Evolutionary conservation across 1,140 invertebrate genomes (phyloP).

Genomic region (Samia ricini): DNA sequence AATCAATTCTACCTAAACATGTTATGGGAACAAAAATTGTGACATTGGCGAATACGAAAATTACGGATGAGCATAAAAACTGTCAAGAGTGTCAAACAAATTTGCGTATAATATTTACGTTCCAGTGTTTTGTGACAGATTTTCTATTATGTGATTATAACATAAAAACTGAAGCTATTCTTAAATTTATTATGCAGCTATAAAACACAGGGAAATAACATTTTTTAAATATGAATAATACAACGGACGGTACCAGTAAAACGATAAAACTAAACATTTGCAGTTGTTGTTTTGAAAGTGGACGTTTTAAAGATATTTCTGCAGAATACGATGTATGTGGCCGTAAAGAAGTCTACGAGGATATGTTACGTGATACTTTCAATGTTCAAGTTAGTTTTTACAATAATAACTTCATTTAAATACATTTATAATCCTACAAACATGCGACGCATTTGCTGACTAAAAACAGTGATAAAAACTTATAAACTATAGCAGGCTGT

Average conservation of each 20-base stretch:
- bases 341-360: constrained; percentile 23
- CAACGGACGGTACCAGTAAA: neutral
- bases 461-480: neutral
- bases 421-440: too few relatives aligned
- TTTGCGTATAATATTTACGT: too few relatives aligned
- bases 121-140: too few relatives aligned
- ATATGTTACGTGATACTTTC: constrained; percentile 28
- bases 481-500: neutral
- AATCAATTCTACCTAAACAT: too few relatives aligned
- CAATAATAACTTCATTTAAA: neutral
- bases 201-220: too few relatives aligned
- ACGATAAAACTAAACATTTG: constrained; percentile 4
- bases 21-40: too few relatives aligned
- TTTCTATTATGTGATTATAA: neutral
- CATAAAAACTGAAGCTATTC: neutral
- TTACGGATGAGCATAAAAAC: too few relatives aligned
- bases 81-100: too few relatives aligned
- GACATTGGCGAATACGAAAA: too few relatives aligned
- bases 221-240: constrained; percentile 9
- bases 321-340: constrained; percentile 18
- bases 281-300: constrained; percentile 2
- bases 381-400: constrained; percentile 25
- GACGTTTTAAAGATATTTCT: constrained; percentile 24
- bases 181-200: constrained; percentile 4
- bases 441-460: neutral